phyloP scores from a whole-genome alignment of 2,888 invertebrate species.

The Papilio protenor region DNA sequence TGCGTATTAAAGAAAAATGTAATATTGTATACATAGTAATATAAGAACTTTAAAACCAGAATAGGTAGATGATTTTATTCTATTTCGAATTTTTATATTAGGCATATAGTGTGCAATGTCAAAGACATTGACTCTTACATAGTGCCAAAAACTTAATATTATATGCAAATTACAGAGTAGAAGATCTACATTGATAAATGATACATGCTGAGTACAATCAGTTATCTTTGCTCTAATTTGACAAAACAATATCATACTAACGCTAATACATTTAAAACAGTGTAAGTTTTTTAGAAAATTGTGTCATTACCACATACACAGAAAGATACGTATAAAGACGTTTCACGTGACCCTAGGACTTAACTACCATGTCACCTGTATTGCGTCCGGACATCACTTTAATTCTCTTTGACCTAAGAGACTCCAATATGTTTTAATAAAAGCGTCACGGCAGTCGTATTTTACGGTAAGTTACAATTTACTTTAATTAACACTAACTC shows the following conservation, averaged over 20 bases:
- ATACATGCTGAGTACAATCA: background rate
- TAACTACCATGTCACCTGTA: background rate
- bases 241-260: background rate
- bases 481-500: constrained; percentile 5
- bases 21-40: background rate
- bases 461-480: background rate
- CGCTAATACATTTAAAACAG: background rate
- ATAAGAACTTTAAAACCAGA: background rate
- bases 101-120: background rate
- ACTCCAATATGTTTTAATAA: background rate
- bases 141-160: background rate
- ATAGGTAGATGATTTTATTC: background rate
- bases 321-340: background rate
- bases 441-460: background rate
- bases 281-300: background rate
- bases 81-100: background rate
- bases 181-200: background rate
- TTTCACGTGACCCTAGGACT: background rate
- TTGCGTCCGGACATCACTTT: background rate
- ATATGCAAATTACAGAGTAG: background rate
- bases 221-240: background rate
- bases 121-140: background rate
- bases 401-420: background rate
- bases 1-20: background rate
- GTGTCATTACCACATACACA: background rate